These are phyloP conservation scores for Hylyphantes graminicola DNA, from an alignment of 1,140 invertebrate species.

Conservation along the genomic window DNA sequence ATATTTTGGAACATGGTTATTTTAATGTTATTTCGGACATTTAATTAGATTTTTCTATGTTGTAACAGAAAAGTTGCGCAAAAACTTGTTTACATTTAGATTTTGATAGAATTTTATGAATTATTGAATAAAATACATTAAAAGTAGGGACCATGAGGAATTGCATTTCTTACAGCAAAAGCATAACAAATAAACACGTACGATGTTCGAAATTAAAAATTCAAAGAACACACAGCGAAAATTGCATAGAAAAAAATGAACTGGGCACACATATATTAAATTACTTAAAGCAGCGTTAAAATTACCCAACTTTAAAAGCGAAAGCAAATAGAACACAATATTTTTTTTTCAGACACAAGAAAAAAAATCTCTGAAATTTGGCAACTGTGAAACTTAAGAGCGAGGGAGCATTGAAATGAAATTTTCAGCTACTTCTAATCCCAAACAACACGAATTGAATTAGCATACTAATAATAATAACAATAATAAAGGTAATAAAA, in stretches of 20 bases:
- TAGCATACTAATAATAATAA: slow-evolving; percentile 9
- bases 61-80: no score
- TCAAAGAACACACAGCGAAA: background rate
- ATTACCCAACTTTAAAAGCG: slow-evolving; percentile 18
- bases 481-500: slow-evolving; percentile 6
- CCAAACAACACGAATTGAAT: slow-evolving; percentile 42
- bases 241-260: slow-evolving; percentile 7
- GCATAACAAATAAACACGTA: no score
- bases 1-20: no score
- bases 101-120: slow-evolving; percentile 6
- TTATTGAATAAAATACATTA: background rate
- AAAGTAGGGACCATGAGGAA: background rate
- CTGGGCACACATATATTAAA: slow-evolving; percentile 21
- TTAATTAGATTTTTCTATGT: no score
- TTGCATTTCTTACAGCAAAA: background rate
- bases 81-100: no score
- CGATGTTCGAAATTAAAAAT: slow-evolving; percentile 20
- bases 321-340: slow-evolving; percentile 4
- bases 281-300: slow-evolving; percentile 28
- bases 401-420: background rate
- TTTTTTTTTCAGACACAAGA: no score
- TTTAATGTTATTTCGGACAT: no score
- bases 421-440: slow-evolving; percentile 34
- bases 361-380: no score
- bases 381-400: no score